Evolutionary conservation across 2,797 vertebrate species (phyloP), one percentile per base, ranked within the genome.

Genomic region (Alfaro cultratus): DNA sequence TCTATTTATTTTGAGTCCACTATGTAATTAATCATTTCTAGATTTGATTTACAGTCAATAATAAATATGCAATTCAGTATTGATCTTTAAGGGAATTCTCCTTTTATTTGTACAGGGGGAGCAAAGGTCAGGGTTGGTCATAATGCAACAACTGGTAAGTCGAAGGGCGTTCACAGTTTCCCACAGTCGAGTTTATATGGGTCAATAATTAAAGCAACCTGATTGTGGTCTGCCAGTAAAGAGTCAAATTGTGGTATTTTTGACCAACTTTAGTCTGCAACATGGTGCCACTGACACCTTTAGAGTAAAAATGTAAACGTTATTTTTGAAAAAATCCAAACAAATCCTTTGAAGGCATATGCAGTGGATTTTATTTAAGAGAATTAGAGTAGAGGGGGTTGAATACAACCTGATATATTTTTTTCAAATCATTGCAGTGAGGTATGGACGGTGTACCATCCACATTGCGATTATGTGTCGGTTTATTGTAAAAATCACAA

Each of bases 41-140:
- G 76, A 90, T 88, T 84, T 34, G 86, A 90, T 91, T 86, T 90
- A 71, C 43, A 77, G 77, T 21, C 60, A 77, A 78, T 74, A 82
- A 89, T 87, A 90, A 84, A 91, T 88, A 89, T 87, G 82, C 80
- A 85, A 75, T 81, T 64, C 23, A 26, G 62, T 89, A 92, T 92
- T 89, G 90, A 92, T 92, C 84, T 79, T 49, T 72, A 34, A 84
- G 84, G 85, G 76, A 88, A 89, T 88, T 88, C 75, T 87, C 67
- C 53, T 80, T 87, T 83, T 84, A 81, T 90, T 91, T 81, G 81
- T 85, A 79, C 82, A 79, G 80, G 70, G 71, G 46, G 86, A 83
- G 39, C 85, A 91, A 87, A 93, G 84, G 88, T 93, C 91, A 62
- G 18, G 84, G 86, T 80, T 83, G 78, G 85, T 81, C 80, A 75